phyloP scores from a whole-genome alignment of 2,113 vertebrate species.

The Brachyhypopomus occidentalis region DNA sequence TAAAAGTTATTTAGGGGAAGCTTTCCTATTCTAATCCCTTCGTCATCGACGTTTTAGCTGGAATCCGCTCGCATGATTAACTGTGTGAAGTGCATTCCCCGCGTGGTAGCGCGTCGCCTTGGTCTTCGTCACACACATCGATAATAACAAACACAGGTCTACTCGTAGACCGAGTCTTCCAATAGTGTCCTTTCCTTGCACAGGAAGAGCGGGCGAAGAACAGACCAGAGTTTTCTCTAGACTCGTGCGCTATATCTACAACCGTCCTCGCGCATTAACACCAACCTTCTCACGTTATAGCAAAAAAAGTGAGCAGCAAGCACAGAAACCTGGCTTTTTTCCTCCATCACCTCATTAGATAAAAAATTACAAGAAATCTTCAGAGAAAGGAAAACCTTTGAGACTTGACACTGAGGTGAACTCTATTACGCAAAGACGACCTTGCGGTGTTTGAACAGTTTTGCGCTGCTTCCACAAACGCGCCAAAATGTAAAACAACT shows the following conservation, averaged over 20 bases:
- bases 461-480: too few relatives aligned
- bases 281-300: constrained; percentile 69
- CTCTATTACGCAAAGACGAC: too few relatives aligned
- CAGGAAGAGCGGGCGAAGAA: background rate
- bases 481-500: too few relatives aligned
- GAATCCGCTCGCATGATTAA: constrained; percentile 53
- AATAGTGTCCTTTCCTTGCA: background rate
- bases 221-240: background rate
- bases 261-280: constrained; percentile 41
- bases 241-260: background rate
- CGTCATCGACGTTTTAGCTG: constrained; percentile 51
- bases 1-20: constrained; percentile 45
- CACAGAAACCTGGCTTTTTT: background rate
- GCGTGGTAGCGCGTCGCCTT: constrained; percentile 64
- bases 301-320: constrained; percentile 64
- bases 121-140: background rate
- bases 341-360: too few relatives aligned
- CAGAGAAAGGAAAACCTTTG: too few relatives aligned
- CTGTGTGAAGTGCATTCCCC: constrained; percentile 67
- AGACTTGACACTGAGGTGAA: too few relatives aligned
- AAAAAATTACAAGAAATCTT: too few relatives aligned
- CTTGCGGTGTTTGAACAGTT: too few relatives aligned
- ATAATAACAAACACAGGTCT: background rate
- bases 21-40: background rate
- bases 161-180: background rate